Percentiles rank a stretch among this genome's conserved stretches.
phyloP scores from a whole-genome alignment of 1,140 invertebrate genomes.

The Drosophila pruinosa region DNA sequence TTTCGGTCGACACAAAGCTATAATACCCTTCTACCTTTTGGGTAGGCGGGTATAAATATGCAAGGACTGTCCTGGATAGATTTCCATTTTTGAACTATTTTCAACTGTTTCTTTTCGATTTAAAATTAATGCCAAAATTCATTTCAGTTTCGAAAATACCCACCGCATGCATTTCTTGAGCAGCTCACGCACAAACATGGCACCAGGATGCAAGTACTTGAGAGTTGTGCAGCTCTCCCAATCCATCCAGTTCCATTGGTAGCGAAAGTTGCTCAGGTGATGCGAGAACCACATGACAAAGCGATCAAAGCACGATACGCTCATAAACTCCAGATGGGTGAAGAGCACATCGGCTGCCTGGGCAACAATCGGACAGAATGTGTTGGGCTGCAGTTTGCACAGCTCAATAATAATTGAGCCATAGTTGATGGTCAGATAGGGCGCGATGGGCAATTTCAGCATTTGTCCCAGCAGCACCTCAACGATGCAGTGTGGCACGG shows the following conservation, averaged over 20 bases:
- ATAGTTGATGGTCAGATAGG: constrained; percentile 95
- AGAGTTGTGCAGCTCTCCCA: constrained; percentile 71
- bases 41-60: too few species aligned
- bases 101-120: too few species aligned
- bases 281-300: constrained; percentile 99
- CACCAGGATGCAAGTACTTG: constrained; percentile 92
- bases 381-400: constrained; percentile 96
- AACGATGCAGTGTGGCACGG: constrained; percentile 98
- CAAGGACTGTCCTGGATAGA: too few species aligned
- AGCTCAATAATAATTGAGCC: constrained; percentile 97
- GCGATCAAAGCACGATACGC: constrained; percentile 96
- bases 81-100: too few species aligned
- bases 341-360: constrained; percentile 99
- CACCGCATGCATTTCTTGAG: constrained; percentile 94
- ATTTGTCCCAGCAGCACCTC: constrained; percentile 97
- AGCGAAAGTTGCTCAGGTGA: constrained; percentile 99
- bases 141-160: too few species aligned
- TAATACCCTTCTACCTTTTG: too few species aligned
- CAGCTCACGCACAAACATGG: constrained; percentile 96
- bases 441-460: constrained; percentile 93
- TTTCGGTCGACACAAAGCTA: too few species aligned
- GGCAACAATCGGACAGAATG: constrained; percentile 97
- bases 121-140: too few species aligned
- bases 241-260: constrained; percentile 91
- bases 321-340: constrained; percentile 97